phyloP scores from a whole-genome alignment of 2,113 vertebrate species.

The Oceanodroma tethys region DNA sequence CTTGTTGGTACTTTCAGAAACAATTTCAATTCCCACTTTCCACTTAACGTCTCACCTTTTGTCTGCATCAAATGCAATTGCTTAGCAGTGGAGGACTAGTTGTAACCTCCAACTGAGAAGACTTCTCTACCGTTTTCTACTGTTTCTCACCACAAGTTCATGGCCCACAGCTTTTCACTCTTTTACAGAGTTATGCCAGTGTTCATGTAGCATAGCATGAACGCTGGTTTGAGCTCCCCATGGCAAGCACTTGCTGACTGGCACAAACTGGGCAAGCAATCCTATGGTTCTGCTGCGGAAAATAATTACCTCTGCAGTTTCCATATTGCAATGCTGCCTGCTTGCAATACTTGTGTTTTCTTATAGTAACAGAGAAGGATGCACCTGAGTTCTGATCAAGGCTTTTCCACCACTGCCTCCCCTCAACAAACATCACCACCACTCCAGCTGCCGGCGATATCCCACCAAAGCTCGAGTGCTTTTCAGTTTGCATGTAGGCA shows the following conservation, averaged over 20 bases:
- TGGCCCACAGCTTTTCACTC: constrained; percentile 18
- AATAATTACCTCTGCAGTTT: background rate
- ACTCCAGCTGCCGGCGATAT: constrained; percentile 37
- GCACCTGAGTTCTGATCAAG: constrained; percentile 30
- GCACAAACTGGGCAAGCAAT: background rate
- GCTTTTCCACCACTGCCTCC: background rate
- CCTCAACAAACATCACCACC: background rate
- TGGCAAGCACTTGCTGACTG: background rate
- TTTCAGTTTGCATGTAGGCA: constrained; percentile 38
- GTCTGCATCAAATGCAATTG: constrained; percentile 6
- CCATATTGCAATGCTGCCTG: background rate
- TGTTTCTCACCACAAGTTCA: constrained; percentile 16
- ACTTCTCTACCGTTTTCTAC: background rate
- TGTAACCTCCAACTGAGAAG: background rate
- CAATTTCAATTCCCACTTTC: constrained; percentile 80
- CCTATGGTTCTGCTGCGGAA: background rate
- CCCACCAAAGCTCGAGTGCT: constrained; percentile 38
- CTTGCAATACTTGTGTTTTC: background rate
- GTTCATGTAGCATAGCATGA: accelerated
- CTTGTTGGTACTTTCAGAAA: constrained; percentile 60
- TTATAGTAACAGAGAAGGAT: constrained; percentile 2
- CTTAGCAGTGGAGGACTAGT: constrained; percentile 19
- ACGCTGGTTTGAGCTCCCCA: accelerated
- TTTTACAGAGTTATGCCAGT: background rate
- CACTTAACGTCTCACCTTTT: constrained; percentile 70